Evolutionary conservation across 2,113 vertebrate species (phyloP), one percentile per base, ranked within the genome.

Genomic region (Heloderma charlesbogerti): DNA sequence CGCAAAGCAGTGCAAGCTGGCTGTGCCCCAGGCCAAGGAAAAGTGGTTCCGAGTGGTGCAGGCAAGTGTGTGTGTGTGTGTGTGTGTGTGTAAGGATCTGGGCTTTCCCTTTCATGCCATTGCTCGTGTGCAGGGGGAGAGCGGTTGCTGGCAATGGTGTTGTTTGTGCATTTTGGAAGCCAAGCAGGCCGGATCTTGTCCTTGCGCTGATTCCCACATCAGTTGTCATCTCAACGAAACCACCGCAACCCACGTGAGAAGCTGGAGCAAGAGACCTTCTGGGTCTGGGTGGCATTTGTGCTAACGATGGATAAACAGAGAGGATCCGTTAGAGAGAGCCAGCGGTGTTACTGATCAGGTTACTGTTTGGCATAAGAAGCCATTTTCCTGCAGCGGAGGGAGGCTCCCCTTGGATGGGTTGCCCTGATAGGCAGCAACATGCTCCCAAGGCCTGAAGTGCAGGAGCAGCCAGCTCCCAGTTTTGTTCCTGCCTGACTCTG

Each of bases 1-100:
- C 98, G 96, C 69, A 91, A 94, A 43, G 98, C 97, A 81, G 94
- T 98, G 0, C 95, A 96, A 89, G 94, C 93, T 31, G 95, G 18
- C 37, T 96, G 95, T 71, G 88, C 75, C n/a, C 91, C 93, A 1
- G 84, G 91, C 48, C 96, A 94, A 89, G 97, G 97, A 51, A 97
- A 98, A 9, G 91, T 99, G 67, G 98, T 98, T 91, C 98, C 99
- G 37, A 99, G 98, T 91, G 97, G 99, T 1, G 98, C 99, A 97
- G 98, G 99, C 99, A 91, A 97, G 96, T 89, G 31, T 0, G 29
- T 8, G n/a, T n/a, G n/a, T n/a, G n/a, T n/a, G n/a, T n/a, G n/a
- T n/a, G n/a, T 31, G 45, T 34, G 45, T 25, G 67, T 16, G 16
- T 71, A 45, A 20, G 54, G 22, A 27, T 15, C 40, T 69, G n/a